Evolutionary conservation across 2,113 vertebrate genomes (phyloP).

Genomic region (Mixornis gularis): DNA sequence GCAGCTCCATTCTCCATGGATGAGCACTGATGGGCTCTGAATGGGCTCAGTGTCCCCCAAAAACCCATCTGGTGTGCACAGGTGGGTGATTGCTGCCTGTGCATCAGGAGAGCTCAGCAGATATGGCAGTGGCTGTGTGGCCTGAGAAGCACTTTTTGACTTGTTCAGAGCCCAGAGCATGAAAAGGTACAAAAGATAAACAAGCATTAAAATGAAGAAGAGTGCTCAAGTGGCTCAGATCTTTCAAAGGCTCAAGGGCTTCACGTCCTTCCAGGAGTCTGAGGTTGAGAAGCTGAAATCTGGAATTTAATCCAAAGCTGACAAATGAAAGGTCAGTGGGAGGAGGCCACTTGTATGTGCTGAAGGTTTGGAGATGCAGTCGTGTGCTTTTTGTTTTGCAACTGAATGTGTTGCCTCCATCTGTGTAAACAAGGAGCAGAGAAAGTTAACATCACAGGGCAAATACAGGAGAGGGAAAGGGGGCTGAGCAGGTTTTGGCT

Average conservation of each 20-base stretch:
- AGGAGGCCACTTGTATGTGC: rapidly evolving
- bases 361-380: not conserved
- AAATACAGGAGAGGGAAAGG: not conserved
- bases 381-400: not conserved
- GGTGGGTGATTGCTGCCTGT: not conserved
- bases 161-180: not conserved
- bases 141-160: not conserved
- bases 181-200: not conserved
- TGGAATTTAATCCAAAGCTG: not conserved
- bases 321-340: not conserved
- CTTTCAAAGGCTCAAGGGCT: not conserved
- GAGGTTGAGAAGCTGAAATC: not conserved
- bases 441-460: not conserved
- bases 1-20: rapidly evolving
- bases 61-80: not conserved
- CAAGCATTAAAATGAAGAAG: not conserved
- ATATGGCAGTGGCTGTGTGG: not conserved
- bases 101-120: not conserved
- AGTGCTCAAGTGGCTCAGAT: not conserved
- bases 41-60: not conserved
- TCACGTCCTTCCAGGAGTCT: not conserved
- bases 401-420: not conserved
- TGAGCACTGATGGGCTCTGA: not conserved
- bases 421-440: conserved; percentile 12
- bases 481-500: not conserved